Evolutionary conservation across 2,797 vertebrate genomes (phyloP).

Genomic region (Poeciliopsis gracilis): DNA sequence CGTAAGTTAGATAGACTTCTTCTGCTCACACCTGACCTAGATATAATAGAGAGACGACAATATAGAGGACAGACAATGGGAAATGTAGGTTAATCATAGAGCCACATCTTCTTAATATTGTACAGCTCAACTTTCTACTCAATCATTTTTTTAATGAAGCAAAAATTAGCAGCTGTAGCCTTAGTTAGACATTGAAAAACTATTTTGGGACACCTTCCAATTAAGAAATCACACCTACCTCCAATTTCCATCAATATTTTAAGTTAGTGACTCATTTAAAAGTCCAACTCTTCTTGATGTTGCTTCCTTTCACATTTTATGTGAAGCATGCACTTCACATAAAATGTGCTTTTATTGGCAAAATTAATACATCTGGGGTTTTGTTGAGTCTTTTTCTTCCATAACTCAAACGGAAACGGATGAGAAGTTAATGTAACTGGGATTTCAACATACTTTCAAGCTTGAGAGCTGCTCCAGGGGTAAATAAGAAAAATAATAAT

Average conservation of each 20-base stretch:
- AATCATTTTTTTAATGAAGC: neutral
- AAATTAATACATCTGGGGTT: neutral
- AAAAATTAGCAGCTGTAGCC: conserved; percentile 14
- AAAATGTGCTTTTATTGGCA: neutral
- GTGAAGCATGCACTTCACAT: neutral
- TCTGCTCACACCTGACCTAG: neutral
- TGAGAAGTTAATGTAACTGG: neutral
- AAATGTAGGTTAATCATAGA: neutral
- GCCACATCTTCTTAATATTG: neutral
- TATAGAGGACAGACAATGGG: neutral
- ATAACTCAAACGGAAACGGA: neutral
- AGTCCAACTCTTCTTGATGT: conserved; percentile 1
- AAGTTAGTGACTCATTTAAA: conserved; percentile 4
- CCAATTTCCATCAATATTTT: neutral
- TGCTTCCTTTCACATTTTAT: neutral
- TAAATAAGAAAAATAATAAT: conserved; percentile 1
- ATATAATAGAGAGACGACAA: neutral
- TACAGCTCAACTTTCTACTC: neutral
- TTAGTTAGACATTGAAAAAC: conserved; percentile 6
- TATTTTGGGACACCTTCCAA: neutral
- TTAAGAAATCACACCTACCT: conserved; percentile 1
- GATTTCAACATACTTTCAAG: neutral
- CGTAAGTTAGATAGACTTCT: neutral
- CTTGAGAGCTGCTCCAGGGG: neutral
- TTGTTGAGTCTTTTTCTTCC: neutral